Conservation (phyloP, 1,140 invertebrate species). For the Aphelinus atriplicis region DNA sequence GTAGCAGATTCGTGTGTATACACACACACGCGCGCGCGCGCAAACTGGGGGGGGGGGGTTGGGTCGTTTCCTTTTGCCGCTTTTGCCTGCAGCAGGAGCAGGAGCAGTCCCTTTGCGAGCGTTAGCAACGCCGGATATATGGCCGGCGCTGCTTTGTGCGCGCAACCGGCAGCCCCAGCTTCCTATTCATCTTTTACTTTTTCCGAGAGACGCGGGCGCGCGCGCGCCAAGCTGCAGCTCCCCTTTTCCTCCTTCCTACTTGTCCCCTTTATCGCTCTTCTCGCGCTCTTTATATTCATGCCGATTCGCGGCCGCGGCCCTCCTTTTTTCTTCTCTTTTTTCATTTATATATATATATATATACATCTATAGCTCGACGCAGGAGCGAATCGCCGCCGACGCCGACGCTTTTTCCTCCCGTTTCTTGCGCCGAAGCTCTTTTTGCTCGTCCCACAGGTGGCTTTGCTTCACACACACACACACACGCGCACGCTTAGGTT, state of each 20-base stretch:
- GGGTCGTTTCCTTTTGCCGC: slow-evolving; percentile 22
- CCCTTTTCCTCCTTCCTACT: slow-evolving; percentile 25
- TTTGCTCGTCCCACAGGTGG: too few relatives aligned
- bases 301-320: too few relatives aligned
- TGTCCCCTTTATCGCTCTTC: slow-evolving; percentile 35
- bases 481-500: too few relatives aligned
- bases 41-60: neutral
- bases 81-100: neutral
- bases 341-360: neutral
- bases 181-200: slow-evolving; percentile 43
- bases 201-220: slow-evolving; percentile 9
- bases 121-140: neutral
- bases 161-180: neutral
- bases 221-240: slow-evolving; percentile 33
- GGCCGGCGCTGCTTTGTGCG: slow-evolving; percentile 6
- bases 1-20: neutral
- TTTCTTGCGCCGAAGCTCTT: neutral
- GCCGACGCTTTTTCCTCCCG: neutral
- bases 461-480: too few relatives aligned
- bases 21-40: neutral
- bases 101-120: slow-evolving; percentile 20
- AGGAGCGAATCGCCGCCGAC: too few relatives aligned
- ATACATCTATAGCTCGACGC: neutral
- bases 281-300: slow-evolving; percentile 39
- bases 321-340: slow-evolving; percentile 16